Conservation (phyloP, 2,797 vertebrate genomes). For the Emys orbicularis region DNA sequence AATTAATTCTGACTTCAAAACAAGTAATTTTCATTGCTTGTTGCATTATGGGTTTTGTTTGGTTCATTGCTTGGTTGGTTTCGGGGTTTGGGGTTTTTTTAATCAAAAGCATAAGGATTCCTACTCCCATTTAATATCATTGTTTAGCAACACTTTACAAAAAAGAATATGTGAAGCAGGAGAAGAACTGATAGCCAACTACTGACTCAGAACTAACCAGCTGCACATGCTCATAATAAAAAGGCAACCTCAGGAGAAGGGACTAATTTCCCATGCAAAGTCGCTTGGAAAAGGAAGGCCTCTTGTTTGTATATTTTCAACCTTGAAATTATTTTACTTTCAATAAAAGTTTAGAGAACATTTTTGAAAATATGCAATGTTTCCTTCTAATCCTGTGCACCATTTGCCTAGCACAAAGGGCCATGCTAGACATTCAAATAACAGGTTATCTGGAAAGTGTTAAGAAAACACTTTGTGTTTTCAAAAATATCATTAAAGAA, state of each 20-base stretch:
- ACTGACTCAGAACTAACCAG: not conserved
- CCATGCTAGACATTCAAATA: constrained; percentile 18
- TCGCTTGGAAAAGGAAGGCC: not conserved
- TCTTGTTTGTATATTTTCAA: constrained; percentile 8
- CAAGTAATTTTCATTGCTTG: not conserved
- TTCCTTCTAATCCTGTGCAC: not conserved
- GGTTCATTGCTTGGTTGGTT: not conserved
- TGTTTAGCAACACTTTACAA: not conserved
- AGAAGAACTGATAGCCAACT: not conserved
- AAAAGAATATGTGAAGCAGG: not conserved
- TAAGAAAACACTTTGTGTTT: not conserved
- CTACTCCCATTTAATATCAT: not conserved
- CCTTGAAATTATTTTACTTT: not conserved
- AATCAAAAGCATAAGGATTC: not conserved
- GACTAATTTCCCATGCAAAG: not conserved
- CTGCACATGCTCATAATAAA: not conserved
- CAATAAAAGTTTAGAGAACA: not conserved
- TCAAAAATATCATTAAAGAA: constrained; percentile 20
- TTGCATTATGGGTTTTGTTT: not conserved
- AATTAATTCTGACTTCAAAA: not conserved
- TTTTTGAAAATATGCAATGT: not conserved
- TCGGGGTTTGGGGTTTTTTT: no score
- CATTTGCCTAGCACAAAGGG: not conserved
- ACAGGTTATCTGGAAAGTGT: constrained; percentile 1
- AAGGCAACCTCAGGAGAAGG: not conserved